These are phyloP conservation scores for Lypha dubia DNA, from an alignment of 2,888 invertebrate genomes.

Conservation along the genomic window DNA sequence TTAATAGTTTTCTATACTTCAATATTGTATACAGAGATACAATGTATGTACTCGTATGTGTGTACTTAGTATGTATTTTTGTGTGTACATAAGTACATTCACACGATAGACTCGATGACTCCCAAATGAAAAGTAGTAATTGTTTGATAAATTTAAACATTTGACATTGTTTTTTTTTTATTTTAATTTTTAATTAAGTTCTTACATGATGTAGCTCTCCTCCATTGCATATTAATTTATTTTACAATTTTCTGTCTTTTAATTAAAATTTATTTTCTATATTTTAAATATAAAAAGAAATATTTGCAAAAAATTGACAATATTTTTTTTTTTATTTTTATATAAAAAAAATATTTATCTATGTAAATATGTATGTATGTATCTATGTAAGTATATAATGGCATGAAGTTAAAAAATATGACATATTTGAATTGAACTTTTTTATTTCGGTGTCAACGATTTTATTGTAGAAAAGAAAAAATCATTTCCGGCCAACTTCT, in stretches of 20 bases:
- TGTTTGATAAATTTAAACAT: conserved; percentile 49
- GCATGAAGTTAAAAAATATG: conserved; percentile 21
- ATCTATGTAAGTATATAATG: no score
- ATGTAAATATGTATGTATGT: not conserved
- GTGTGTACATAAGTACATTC: conserved; percentile 34
- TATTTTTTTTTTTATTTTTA: conserved; percentile 36
- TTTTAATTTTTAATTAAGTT: conserved; percentile 64
- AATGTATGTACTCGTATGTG: no score
- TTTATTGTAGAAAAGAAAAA: conserved; percentile 9
- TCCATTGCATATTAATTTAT: conserved; percentile 63
- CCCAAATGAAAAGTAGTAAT: not conserved
- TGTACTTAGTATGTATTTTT: no score
- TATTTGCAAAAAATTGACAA: not conserved
- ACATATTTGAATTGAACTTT: conserved; percentile 55
- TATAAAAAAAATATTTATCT: not conserved
- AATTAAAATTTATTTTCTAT: conserved; percentile 61
- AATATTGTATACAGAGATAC: no score
- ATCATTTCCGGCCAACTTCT: conserved; percentile 11
- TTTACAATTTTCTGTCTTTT: conserved; percentile 56
- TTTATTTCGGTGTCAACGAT: conserved; percentile 37
- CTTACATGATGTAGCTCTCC: conserved; percentile 70
- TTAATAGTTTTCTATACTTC: no score
- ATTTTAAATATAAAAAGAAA: conserved; percentile 23
- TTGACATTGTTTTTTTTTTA: conserved; percentile 52
- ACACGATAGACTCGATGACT: conserved; percentile 32